These are phyloP conservation scores for Panagrolaimus sp. DNA, from an alignment of 1,140 invertebrate genomes.

Conservation along the genomic window DNA sequence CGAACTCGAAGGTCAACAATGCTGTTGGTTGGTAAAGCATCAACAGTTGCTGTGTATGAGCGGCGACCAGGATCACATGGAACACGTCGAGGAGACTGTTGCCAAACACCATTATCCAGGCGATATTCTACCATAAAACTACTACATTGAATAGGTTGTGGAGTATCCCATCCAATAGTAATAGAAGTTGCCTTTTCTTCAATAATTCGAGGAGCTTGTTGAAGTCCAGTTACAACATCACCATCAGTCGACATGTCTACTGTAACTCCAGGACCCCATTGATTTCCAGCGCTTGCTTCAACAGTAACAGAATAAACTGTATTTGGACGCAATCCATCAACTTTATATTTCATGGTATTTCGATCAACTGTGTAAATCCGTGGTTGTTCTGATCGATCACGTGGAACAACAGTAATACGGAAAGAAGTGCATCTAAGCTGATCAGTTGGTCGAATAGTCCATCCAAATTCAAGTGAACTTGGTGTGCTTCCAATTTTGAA, in stretches of 20 bases:
- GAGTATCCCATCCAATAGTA: constrained; percentile 54
- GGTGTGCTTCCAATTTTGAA: constrained; percentile 44
- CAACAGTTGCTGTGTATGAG: constrained; percentile 51
- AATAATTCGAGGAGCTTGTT: constrained; percentile 45
- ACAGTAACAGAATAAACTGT: constrained; percentile 56
- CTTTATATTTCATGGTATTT: constrained; percentile 51
- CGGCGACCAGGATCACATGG: constrained; percentile 44
- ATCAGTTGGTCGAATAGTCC: constrained; percentile 48
- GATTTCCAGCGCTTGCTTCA: constrained; percentile 45
- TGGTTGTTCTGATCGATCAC: constrained; percentile 43
- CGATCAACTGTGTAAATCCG: constrained; percentile 51
- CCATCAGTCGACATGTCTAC: constrained; percentile 54
- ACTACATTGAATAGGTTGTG: constrained; percentile 36
- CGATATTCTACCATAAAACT: constrained; percentile 55
- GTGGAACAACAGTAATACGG: constrained; percentile 48
- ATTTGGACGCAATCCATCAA: constrained; percentile 44
- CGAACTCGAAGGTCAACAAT: constrained; percentile 51
- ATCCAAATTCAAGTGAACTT: constrained; percentile 43
- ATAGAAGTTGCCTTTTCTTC: constrained; percentile 52
- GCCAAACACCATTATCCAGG: constrained; percentile 52
- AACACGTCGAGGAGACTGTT: constrained; percentile 45
- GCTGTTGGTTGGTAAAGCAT: constrained; percentile 52
- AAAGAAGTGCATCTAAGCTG: constrained; percentile 46
- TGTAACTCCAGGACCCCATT: constrained; percentile 30
- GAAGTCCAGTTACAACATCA: constrained; percentile 37